A percentile compares a stretch with the other conserved stretches of the same genome.
Conservation (phyloP, 2,797 vertebrate genomes). For the Sternarchorhynchus goeldii region DNA sequence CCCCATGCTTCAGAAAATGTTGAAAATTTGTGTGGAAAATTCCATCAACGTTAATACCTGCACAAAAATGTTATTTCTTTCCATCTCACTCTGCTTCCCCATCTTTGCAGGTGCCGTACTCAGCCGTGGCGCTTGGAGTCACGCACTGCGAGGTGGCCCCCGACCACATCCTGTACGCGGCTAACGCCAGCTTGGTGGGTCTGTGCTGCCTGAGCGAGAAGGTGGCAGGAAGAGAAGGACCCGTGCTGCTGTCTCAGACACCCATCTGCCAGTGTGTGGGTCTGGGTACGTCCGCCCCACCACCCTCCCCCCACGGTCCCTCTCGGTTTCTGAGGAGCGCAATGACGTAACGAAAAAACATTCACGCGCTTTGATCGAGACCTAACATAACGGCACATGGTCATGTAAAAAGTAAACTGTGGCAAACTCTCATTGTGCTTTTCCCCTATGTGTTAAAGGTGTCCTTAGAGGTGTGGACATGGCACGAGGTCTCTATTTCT, state of each 20-base stretch:
- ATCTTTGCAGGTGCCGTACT: slow-evolving; percentile 83
- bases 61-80: background rate
- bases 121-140: slow-evolving; percentile 81
- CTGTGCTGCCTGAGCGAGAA: slow-evolving; percentile 87
- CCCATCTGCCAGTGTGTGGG: slow-evolving; percentile 91
- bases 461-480: slow-evolving; percentile 89
- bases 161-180: slow-evolving; percentile 84
- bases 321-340: too few species aligned
- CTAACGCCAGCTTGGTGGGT: slow-evolving; percentile 87
- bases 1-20: too few species aligned
- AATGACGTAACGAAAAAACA: too few species aligned
- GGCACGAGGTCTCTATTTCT: slow-evolving; percentile 82
- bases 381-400: too few species aligned
- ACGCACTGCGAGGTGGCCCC: slow-evolving; percentile 85
- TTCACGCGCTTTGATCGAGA: too few species aligned
- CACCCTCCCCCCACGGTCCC: too few species aligned
- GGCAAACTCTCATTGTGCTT: background rate
- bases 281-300: slow-evolving; percentile 77
- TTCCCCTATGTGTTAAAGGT: slow-evolving; percentile 68
- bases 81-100: background rate
- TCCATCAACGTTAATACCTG: background rate
- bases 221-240: slow-evolving; percentile 75
- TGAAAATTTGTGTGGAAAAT: too few species aligned
- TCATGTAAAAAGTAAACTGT: background rate
- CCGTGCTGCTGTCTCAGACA: slow-evolving; percentile 83